These are phyloP conservation scores for Xylota segnis DNA, from an alignment of 2,888 invertebrate species.

Conservation along the genomic window DNA sequence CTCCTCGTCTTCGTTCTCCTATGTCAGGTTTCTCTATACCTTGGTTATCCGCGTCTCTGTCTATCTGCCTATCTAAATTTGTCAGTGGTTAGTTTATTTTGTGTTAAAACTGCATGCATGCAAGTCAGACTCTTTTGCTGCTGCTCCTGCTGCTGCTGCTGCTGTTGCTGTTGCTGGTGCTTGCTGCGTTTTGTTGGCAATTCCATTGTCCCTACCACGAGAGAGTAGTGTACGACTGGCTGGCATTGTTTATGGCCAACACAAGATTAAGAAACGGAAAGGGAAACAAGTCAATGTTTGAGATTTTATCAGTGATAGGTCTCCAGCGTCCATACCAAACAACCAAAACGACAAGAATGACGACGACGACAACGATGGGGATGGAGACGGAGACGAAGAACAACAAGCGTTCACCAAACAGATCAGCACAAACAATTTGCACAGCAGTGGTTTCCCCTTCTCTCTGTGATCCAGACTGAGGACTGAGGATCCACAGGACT, in stretches of 20 bases:
- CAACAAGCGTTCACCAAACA: slow-evolving; percentile 64
- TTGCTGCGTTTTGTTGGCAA: slow-evolving; percentile 77
- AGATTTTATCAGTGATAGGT: slow-evolving; percentile 78
- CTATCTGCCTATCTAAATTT: slow-evolving; percentile 75
- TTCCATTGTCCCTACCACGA: slow-evolving; percentile 55
- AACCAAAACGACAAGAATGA: slow-evolving; percentile 59
- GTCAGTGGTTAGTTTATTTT: slow-evolving; percentile 76
- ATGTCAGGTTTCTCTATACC: not conserved
- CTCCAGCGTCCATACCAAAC: slow-evolving; percentile 66
- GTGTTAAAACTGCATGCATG: slow-evolving; percentile 73
- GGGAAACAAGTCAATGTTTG: slow-evolving; percentile 78
- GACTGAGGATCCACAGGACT: slow-evolving; percentile 45
- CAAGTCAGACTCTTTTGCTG: slow-evolving; percentile 38
- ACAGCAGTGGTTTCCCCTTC: slow-evolving; percentile 56
- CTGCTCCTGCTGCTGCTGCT: slow-evolving; percentile 52
- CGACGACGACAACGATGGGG: slow-evolving; percentile 36
- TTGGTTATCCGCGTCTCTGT: slow-evolving; percentile 40
- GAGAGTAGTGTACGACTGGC: slow-evolving; percentile 66
- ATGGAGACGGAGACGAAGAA: slow-evolving; percentile 38
- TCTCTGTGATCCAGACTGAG: not conserved
- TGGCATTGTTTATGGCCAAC: slow-evolving; percentile 76
- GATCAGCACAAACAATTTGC: slow-evolving; percentile 69
- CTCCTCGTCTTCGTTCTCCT: slow-evolving; percentile 26
- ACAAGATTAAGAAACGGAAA: slow-evolving; percentile 77
- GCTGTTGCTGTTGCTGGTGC: not conserved